phyloP scores from a whole-genome alignment of 2,888 invertebrate genomes.

The Escarpia spicata region DNA sequence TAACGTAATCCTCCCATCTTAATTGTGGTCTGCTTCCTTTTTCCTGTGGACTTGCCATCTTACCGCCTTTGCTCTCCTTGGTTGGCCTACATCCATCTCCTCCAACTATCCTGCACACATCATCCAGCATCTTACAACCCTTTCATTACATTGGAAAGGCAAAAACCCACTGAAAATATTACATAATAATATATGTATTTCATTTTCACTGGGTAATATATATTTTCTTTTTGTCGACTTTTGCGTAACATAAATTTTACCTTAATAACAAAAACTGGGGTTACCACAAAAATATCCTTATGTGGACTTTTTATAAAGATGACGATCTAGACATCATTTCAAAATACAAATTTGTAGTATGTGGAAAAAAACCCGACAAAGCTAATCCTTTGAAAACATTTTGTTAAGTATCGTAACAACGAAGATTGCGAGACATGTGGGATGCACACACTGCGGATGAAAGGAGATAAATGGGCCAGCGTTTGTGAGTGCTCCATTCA shows the following conservation, averaged over 20 bases:
- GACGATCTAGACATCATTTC: background rate
- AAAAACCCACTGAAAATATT: background rate
- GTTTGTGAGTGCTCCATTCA: background rate
- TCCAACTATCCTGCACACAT: background rate
- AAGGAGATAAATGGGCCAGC: background rate
- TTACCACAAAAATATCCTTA: background rate
- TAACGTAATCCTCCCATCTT: background rate
- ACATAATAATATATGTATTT: background rate
- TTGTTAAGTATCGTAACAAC: background rate
- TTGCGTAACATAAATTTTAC: background rate
- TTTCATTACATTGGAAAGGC: background rate
- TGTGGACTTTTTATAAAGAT: background rate
- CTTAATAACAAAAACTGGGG: background rate
- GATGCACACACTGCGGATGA: background rate
- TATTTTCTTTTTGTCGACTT: background rate
- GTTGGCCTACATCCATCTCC: background rate
- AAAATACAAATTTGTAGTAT: background rate
- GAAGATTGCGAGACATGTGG: background rate
- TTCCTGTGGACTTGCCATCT: background rate
- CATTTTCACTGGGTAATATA: background rate
- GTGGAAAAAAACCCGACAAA: background rate
- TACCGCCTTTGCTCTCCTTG: background rate
- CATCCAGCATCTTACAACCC: background rate
- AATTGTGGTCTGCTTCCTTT: background rate
- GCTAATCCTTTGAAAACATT: conserved; percentile 12